These are phyloP conservation scores for Cebus imitator DNA, from an alignment of 2,113 vertebrate genomes.

Conservation along the genomic window DNA sequence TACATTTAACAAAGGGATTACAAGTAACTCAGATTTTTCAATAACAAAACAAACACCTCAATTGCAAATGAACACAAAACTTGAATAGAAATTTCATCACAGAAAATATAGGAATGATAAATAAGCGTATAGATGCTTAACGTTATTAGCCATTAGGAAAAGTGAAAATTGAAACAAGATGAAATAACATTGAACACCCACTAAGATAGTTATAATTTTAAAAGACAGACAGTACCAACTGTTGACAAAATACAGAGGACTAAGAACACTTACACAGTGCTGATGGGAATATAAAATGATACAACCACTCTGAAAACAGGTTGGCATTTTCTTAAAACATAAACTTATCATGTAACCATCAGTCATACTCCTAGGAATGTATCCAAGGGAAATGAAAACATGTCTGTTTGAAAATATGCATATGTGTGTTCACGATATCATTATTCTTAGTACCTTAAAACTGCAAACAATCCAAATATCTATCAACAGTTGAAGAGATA, in stretches of 20 bases:
- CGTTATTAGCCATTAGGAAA: neutral
- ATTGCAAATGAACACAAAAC: neutral
- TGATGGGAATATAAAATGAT: neutral
- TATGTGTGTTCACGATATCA: neutral
- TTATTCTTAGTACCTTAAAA: neutral
- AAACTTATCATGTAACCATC: neutral
- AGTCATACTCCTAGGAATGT: neutral
- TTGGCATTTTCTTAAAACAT: neutral
- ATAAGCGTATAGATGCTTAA: neutral
- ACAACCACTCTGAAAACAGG: neutral
- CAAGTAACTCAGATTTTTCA: neutral
- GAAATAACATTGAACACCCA: too few species aligned
- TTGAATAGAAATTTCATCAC: neutral
- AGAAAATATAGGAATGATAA: neutral
- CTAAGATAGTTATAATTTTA: neutral
- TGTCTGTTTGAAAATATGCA: neutral
- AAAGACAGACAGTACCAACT: neutral
- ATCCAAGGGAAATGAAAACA: neutral
- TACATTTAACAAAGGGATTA: neutral
- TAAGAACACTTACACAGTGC: rapidly evolving
- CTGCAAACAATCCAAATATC: neutral
- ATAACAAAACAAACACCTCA: neutral
- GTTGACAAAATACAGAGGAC: neutral
- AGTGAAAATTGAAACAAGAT: too few species aligned
- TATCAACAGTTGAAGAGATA: neutral